These are phyloP conservation scores for Azorinus chamasolen DNA, from an alignment of 2,888 invertebrate species.

Conservation along the genomic window DNA sequence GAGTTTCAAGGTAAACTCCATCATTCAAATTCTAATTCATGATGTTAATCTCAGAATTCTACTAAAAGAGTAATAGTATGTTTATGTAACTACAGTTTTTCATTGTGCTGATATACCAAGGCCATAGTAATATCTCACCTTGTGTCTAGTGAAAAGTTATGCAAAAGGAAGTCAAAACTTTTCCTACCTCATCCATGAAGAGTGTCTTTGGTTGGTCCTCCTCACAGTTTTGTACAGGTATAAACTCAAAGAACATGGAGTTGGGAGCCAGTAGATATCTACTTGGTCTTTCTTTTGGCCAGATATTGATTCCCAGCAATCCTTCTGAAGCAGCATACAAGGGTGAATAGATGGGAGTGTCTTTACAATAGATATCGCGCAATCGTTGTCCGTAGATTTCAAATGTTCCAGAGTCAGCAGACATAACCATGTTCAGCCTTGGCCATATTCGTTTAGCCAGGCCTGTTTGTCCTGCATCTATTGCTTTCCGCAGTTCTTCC, in stretches of 20 bases:
- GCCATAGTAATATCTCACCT: too few relatives aligned
- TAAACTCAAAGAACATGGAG: conserved; percentile 85
- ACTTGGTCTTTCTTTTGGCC: conserved; percentile 75
- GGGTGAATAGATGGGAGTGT: conserved; percentile 81
- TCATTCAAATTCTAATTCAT: too few relatives aligned
- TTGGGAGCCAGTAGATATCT: conserved; percentile 80
- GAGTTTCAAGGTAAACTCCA: too few relatives aligned
- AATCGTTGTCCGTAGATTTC: conserved; percentile 77
- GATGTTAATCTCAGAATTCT: too few relatives aligned
- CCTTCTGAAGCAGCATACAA: conserved; percentile 85
- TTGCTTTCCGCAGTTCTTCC: conserved; percentile 76
- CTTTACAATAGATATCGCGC: conserved; percentile 73
- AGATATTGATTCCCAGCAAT: conserved; percentile 79
- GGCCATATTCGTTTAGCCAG: conserved; percentile 82
- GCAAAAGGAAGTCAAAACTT: too few relatives aligned
- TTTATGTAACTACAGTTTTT: too few relatives aligned
- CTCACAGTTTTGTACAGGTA: conserved; percentile 77
- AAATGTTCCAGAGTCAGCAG: conserved; percentile 82
- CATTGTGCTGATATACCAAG: too few relatives aligned
- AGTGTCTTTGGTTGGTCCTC: conserved; percentile 81
- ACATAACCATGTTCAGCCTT: conserved; percentile 73
- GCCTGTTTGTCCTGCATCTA: conserved; percentile 77
- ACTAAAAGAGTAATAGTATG: too few relatives aligned
- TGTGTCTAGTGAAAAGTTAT: too few relatives aligned
- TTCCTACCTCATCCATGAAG: conserved; percentile 80